Conservation (phyloP, 2,113 vertebrate species). For the Apus apus region DNA sequence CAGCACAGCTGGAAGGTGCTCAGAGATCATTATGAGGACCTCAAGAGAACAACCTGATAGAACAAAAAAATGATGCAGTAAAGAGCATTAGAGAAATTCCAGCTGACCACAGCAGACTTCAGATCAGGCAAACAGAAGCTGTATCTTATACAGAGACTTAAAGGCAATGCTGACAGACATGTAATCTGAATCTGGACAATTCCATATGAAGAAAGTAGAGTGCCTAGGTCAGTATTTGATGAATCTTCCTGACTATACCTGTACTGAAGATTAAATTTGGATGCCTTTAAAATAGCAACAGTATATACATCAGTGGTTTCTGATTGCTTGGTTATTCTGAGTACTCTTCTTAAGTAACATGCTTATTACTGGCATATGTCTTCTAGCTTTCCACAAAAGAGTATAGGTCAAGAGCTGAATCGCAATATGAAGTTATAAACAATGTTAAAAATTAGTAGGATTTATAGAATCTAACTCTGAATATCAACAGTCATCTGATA, state of each 20-base stretch:
- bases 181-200: background rate
- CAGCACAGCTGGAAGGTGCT: background rate
- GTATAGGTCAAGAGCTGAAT: background rate
- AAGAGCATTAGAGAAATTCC: slow-evolving; percentile 16
- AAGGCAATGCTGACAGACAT: background rate
- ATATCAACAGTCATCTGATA: background rate
- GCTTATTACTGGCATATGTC: background rate
- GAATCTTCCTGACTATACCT: background rate
- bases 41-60: background rate
- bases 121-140: background rate
- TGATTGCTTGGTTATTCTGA: background rate
- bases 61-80: background rate
- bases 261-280: background rate
- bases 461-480: background rate
- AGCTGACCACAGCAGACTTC: background rate
- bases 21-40: background rate
- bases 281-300: background rate
- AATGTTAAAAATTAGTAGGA: background rate
- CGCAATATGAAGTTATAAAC: background rate
- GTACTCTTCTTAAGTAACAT: background rate
- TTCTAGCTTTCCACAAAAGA: background rate
- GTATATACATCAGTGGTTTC: background rate
- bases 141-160: background rate
- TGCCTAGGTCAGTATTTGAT: background rate
- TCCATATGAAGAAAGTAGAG: background rate